Evolutionary conservation across 2,113 vertebrate genomes (phyloP).

Genomic region (Caloenas nicobarica): DNA sequence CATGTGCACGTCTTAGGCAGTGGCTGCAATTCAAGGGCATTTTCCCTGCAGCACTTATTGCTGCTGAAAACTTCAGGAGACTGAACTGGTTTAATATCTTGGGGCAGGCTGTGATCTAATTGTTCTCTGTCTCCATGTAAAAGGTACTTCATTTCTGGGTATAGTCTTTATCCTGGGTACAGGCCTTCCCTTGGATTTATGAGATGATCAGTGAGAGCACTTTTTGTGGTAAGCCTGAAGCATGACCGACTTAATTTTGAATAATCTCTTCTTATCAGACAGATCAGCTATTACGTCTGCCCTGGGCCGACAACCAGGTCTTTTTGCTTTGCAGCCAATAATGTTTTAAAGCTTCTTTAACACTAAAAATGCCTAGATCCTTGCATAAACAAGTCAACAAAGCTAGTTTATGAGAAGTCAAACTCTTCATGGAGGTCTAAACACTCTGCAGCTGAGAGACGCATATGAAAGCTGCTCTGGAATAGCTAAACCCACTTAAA

Average conservation of each 20-base stretch:
- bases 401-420: slow-evolving; percentile 14
- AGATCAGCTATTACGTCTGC: background rate
- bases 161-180: background rate
- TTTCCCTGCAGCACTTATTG: background rate
- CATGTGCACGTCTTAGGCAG: background rate
- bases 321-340: background rate
- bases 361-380: background rate
- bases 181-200: background rate
- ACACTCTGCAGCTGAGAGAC: background rate
- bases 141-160: background rate
- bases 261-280: background rate
- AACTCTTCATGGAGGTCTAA: slow-evolving; percentile 14
- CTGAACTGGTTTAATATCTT: background rate
- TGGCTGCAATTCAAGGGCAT: background rate
- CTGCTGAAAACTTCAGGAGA: background rate
- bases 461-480: slow-evolving; percentile 7
- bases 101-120: background rate
- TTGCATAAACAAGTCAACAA: slow-evolving; percentile 24
- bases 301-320: background rate
- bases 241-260: background rate
- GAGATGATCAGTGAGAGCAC: background rate
- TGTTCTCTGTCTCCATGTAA: background rate
- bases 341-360: slow-evolving; percentile 14
- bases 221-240: background rate
- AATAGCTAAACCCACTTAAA: slow-evolving; percentile 48